phyloP scores from a whole-genome alignment of 2,113 vertebrate species.

The Rhodinocichla rosea region DNA sequence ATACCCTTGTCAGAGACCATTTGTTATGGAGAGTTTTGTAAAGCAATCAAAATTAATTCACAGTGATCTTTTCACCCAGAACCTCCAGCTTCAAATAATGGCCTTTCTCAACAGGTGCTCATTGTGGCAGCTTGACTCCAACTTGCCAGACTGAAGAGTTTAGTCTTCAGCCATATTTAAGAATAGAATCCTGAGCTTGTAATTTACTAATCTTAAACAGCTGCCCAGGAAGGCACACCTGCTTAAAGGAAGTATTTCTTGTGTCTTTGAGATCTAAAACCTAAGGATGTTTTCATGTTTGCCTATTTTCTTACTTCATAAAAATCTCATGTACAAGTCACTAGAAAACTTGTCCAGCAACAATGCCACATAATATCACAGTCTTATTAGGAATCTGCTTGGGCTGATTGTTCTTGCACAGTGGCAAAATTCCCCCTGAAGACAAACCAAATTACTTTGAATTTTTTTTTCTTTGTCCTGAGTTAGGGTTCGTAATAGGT shows the following conservation, averaged over 20 bases:
- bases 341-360: neutral
- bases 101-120: conserved; percentile 76
- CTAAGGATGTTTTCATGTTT: neutral
- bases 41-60: conserved; percentile 78
- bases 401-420: neutral
- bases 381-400: neutral
- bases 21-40: conserved; percentile 75
- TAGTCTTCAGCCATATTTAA: conserved; percentile 71
- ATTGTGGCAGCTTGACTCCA: conserved; percentile 70
- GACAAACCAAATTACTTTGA: neutral
- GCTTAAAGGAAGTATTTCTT: conserved; percentile 27
- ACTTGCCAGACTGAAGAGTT: conserved; percentile 75
- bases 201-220: conserved; percentile 72
- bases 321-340: neutral
- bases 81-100: conserved; percentile 74
- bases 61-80: conserved; percentile 72
- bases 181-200: conserved; percentile 67
- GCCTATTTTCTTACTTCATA: neutral
- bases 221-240: conserved; percentile 69
- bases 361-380: neutral
- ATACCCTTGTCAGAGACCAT: conserved; percentile 64
- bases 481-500: neutral
- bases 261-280: conserved; percentile 4
- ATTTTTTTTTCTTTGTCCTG: neutral
- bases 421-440: neutral